Evolutionary conservation across 2,113 vertebrate species (phyloP).

Genomic region (Ascaphus truei): DNA sequence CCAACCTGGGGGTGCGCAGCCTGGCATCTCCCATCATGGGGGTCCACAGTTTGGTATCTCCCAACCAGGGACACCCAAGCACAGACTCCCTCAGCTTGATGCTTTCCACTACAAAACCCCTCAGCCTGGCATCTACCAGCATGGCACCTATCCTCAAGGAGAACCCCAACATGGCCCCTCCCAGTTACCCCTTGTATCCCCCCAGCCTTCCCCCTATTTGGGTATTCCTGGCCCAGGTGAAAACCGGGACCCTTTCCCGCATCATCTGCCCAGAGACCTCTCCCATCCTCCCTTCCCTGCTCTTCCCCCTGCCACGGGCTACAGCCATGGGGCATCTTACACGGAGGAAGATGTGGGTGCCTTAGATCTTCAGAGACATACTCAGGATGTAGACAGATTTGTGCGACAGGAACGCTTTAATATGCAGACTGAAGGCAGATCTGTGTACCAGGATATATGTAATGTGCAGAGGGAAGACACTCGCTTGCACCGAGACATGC

Average conservation of each 20-base stretch:
- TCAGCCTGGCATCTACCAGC: not conserved
- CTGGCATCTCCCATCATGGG: not conserved
- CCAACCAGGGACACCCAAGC: not conserved
- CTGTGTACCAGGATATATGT: not conserved
- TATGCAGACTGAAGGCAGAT: not conserved
- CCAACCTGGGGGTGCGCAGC: not conserved
- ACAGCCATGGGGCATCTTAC: not conserved
- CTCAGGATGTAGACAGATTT: not conserved
- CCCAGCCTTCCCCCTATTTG: not conserved
- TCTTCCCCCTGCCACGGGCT: not conserved
- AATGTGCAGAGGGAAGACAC: not conserved
- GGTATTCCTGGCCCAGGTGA: not conserved
- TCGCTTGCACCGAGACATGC: not conserved
- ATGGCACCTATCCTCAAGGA: too few species aligned
- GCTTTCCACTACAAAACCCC: not conserved
- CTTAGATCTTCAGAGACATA: not conserved
- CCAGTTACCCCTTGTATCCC: not conserved
- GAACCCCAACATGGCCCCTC: not conserved
- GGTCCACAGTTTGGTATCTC: not conserved
- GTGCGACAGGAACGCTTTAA: not conserved
- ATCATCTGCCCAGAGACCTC: not conserved
- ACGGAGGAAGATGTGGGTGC: not conserved
- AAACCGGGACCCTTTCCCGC: not conserved
- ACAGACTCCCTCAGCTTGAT: not conserved
- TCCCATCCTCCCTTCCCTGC: not conserved